phyloP scores from a whole-genome alignment of 1,140 invertebrate species.

The Dolichoris vasculosae region DNA sequence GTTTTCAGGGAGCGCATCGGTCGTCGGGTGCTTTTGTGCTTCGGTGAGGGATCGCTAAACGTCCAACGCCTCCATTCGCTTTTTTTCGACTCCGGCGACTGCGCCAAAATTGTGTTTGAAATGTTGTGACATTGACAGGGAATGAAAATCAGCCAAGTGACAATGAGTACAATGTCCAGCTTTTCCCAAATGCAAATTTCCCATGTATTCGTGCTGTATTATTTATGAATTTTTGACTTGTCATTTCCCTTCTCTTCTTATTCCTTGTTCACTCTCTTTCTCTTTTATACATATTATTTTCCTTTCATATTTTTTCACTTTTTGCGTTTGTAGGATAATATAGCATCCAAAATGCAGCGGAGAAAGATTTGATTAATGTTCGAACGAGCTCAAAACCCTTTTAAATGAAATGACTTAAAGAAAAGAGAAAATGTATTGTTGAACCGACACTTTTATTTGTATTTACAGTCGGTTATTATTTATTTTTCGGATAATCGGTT shows the following conservation, averaged over 20 bases:
- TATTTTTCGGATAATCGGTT: slow-evolving; percentile 1
- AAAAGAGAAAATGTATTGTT: background rate
- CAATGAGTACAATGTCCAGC: background rate
- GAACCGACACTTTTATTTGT: background rate
- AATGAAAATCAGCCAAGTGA: slow-evolving; percentile 7
- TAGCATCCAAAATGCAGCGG: slow-evolving; percentile 13
- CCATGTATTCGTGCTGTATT: slow-evolving; percentile 10
- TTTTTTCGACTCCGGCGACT: slow-evolving; percentile 32
- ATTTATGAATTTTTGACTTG: slow-evolving; percentile 41
- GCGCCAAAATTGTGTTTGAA: slow-evolving; percentile 50
- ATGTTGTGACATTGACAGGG: slow-evolving; percentile 59
- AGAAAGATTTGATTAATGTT: slow-evolving; percentile 40
- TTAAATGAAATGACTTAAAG: background rate
- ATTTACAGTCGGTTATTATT: slow-evolving; percentile 4
- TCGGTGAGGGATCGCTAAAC: slow-evolving; percentile 56
- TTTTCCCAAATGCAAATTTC: slow-evolving; percentile 40
- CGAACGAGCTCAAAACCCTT: slow-evolving; percentile 25
- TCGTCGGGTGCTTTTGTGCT: slow-evolving; percentile 32
- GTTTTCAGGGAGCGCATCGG: background rate
- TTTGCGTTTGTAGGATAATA: background rate
- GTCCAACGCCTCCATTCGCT: slow-evolving; percentile 52
- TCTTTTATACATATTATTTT: background rate
- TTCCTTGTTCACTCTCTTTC: background rate
- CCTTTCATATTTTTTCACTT: background rate
- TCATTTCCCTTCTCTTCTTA: slow-evolving; percentile 32